Conservation (phyloP, 2,888 invertebrate genomes). For the Enchytraeus crypticus region DNA sequence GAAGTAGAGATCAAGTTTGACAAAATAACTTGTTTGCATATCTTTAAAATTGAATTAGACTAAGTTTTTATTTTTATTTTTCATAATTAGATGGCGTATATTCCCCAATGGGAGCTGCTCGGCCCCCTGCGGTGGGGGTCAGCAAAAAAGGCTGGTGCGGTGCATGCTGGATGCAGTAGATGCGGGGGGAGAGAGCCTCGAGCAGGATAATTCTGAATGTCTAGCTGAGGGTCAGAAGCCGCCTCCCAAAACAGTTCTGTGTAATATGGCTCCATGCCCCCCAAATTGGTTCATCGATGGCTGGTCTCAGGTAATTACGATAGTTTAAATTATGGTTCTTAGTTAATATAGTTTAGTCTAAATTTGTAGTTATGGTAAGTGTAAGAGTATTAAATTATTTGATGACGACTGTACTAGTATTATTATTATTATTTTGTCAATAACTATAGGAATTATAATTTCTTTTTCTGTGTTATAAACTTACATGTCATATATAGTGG, state of each 20-base stretch:
- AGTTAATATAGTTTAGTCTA: too few species aligned
- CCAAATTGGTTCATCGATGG: slow-evolving; percentile 77
- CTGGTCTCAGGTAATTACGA: slow-evolving; percentile 80
- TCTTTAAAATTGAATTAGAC: too few species aligned
- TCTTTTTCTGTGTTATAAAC: too few species aligned
- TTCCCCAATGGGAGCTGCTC: slow-evolving; percentile 82
- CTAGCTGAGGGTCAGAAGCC: slow-evolving; percentile 86
- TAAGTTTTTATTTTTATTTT: background rate
- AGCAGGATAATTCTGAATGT: slow-evolving; percentile 87
- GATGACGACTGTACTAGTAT: too few species aligned
- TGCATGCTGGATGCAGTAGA: slow-evolving; percentile 52
- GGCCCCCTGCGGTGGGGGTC: slow-evolving; percentile 86
- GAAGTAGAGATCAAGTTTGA: too few species aligned
- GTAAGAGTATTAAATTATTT: too few species aligned
- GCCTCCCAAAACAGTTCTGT: slow-evolving; percentile 75
- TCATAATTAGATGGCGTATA: slow-evolving; percentile 65
- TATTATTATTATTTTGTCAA: too few species aligned
- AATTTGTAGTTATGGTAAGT: too few species aligned
- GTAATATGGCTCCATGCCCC: slow-evolving; percentile 81
- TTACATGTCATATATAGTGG: too few species aligned
- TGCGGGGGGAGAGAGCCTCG: slow-evolving; percentile 61
- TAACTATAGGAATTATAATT: too few species aligned
- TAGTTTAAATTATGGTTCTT: too few species aligned
- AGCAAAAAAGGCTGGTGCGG: slow-evolving; percentile 77
- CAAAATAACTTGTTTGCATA: too few species aligned